Conservation (phyloP, 2,888 invertebrate genomes). For the Arctia plantaginis region DNA sequence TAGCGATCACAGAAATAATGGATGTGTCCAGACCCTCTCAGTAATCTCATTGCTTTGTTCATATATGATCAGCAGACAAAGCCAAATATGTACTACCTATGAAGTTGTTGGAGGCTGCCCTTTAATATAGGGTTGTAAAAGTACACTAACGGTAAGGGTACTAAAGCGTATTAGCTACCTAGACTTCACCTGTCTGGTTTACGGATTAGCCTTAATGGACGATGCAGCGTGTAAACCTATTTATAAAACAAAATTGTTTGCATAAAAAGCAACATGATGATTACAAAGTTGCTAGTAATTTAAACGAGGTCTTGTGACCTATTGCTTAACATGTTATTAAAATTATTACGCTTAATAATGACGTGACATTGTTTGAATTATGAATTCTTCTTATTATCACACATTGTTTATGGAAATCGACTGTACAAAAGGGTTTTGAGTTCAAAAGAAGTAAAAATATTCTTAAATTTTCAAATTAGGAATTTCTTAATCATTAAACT, state of each 20-base stretch:
- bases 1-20: conserved; percentile 80
- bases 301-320: conserved; percentile 16
- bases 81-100: conserved; percentile 32
- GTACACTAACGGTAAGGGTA: conserved; percentile 35
- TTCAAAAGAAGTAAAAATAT: conserved; percentile 40
- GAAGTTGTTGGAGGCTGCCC: conserved; percentile 27
- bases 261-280: conserved; percentile 17
- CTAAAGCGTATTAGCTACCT: conserved; percentile 29
- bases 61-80: conserved; percentile 43
- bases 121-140: conserved; percentile 27
- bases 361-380: conserved; percentile 35
- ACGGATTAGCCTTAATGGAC: background rate
- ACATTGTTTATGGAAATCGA: conserved; percentile 27
- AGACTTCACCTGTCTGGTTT: conserved; percentile 23
- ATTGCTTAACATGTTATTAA: conserved; percentile 30
- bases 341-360: conserved; percentile 30
- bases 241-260: conserved; percentile 15
- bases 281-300: conserved; percentile 12
- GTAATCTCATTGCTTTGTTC: conserved; percentile 67
- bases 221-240: background rate
- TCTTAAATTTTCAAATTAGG: conserved; percentile 57
- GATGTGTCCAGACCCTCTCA: conserved; percentile 74
- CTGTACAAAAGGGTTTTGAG: conserved; percentile 40
- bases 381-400: conserved; percentile 27
- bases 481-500: conserved; percentile 48